phyloP scores from a whole-genome alignment of 2,888 invertebrate genomes.

The Gortyna flavago region DNA sequence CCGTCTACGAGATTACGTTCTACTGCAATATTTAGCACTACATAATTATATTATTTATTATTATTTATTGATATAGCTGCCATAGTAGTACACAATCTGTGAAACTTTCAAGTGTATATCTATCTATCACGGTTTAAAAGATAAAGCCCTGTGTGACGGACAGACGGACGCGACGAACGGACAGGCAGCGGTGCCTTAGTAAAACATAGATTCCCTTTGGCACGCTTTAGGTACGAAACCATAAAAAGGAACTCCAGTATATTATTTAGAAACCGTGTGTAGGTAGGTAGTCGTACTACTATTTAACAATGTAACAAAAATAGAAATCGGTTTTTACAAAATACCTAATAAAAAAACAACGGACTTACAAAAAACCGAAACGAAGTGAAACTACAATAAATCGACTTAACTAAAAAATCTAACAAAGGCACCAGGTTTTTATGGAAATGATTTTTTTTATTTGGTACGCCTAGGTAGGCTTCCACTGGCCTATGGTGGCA shows the following conservation, averaged over 20 bases:
- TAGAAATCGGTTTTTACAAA: not conserved
- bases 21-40: too few species aligned
- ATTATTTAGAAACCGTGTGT: not conserved
- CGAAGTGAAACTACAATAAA: not conserved
- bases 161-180: too few species aligned
- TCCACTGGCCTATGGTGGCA: not conserved
- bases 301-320: not conserved
- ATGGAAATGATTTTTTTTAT: not conserved
- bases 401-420: not conserved
- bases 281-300: not conserved
- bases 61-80: too few species aligned
- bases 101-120: too few species aligned
- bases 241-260: not conserved
- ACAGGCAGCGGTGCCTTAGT: too few species aligned
- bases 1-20: too few species aligned
- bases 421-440: not conserved
- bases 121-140: too few species aligned
- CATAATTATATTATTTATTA: too few species aligned
- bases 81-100: too few species aligned
- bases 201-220: too few species aligned
- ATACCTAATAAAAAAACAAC: not conserved
- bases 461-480: not conserved
- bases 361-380: not conserved
- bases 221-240: too few species aligned
- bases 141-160: too few species aligned